Evolutionary conservation across 2,888 invertebrate genomes (phyloP), one percentile per base, ranked within the genome.

Genomic region (Glyphotaelius pellucidus): DNA sequence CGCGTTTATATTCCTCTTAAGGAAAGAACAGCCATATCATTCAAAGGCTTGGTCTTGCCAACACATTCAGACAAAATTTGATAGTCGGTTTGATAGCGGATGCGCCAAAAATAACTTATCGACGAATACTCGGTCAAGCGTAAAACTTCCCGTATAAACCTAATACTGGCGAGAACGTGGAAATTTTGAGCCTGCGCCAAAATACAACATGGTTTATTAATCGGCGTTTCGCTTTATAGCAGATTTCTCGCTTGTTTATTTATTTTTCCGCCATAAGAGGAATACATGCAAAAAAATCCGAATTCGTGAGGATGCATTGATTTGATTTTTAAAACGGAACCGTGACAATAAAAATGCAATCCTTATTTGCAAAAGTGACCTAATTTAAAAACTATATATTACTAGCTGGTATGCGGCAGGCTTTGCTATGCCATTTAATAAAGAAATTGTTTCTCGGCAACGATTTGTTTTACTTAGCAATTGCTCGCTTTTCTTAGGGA

Each of bases 301-400:
- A 38, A 3, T 83, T 35, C 83, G 83, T 83, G 83, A 32, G 83
- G 38, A 35, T 83, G 83, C 83, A 83, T 83, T 83, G 83, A 83
- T 83, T 83, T 35, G 35, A 38, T 11, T 35, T 35, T 83, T 67
- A n/a, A 67, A 67, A 67, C 25, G 25, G 67, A 67, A 67, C 67
- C 67, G 67, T 67, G 25, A 9, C 25, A n/a, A 67, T n/a, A 67
- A 67, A 19, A 25, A 19, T 67, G 67, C 67, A 67, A 67, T 67
- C 19, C 25, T 52, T 67, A 67, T 67, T 19, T 19, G 3, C 67
- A 19, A 67, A 67, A 19, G 4, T 47, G 15, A 47, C 15, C 3
- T 15, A 47, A 14, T 3, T 47, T 47, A 0, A 42, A 42, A 42
- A 42, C 9, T 38, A 38, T 9, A 38, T 38, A 38, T 7, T 35